A percentile compares a stretch with the other conserved stretches of the same genome.
phyloP scores from a whole-genome alignment of 2,888 invertebrate species.

The Eulithis prunata region DNA sequence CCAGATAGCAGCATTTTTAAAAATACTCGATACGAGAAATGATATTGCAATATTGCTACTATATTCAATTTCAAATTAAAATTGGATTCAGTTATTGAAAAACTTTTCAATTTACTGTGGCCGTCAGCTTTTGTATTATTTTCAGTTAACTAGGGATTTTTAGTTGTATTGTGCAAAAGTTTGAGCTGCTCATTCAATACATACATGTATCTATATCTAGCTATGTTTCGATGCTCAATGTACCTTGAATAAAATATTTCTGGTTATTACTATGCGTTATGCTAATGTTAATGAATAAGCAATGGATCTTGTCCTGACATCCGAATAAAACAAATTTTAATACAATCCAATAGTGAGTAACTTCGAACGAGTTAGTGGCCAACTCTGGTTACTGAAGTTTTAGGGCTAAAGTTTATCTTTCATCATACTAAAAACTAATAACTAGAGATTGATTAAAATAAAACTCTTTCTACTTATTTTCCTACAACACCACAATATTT shows the following conservation, averaged over 20 bases:
- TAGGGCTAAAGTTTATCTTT: neutral
- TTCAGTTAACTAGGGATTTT: slow-evolving; percentile 16
- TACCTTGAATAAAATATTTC: too few relatives aligned
- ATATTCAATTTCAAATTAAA: slow-evolving; percentile 32
- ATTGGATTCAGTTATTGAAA: slow-evolving; percentile 29
- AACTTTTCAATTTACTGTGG: slow-evolving; percentile 26
- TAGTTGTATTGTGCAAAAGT: slow-evolving; percentile 6
- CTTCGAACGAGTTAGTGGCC: too few relatives aligned
- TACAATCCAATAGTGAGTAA: too few relatives aligned
- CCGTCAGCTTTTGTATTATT: slow-evolving; percentile 21
- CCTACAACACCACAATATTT: too few relatives aligned
- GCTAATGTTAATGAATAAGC: too few relatives aligned
- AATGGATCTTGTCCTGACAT: too few relatives aligned
- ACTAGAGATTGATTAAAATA: too few relatives aligned
- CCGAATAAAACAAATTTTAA: too few relatives aligned
- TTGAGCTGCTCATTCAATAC: slow-evolving; percentile 5
- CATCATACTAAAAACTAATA: neutral
- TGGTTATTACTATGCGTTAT: too few relatives aligned
- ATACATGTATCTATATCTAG: neutral
- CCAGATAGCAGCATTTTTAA: slow-evolving; percentile 19
- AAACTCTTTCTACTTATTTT: too few relatives aligned
- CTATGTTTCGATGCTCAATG: too few relatives aligned
- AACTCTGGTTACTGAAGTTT: too few relatives aligned
- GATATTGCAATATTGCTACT: slow-evolving; percentile 26
- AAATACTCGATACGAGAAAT: slow-evolving; percentile 15